Evolutionary conservation across 2,888 invertebrate genomes (phyloP).

Genomic region (Diloba caeruleocephala): DNA sequence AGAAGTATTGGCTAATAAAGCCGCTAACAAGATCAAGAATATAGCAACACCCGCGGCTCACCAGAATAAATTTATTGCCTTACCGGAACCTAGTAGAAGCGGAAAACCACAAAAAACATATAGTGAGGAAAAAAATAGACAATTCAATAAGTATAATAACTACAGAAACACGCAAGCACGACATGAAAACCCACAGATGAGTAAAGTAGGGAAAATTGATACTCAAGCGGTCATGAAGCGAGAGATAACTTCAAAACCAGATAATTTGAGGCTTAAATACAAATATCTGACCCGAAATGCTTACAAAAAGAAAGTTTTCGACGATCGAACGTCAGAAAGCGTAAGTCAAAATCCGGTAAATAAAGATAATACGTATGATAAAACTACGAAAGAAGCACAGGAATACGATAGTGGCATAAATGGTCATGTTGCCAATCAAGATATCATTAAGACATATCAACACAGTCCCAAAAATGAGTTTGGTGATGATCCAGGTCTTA

Average conservation of each 20-base stretch:
- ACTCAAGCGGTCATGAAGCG: constrained; percentile 8
- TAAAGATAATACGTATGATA: background rate
- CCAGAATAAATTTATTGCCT: background rate
- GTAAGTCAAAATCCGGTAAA: background rate
- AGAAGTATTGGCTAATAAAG: constrained; percentile 40
- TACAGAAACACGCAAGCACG: background rate
- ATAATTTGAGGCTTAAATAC: constrained; percentile 15
- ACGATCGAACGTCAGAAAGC: background rate
- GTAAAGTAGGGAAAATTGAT: constrained; percentile 17
- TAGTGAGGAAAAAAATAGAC: background rate
- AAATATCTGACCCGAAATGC: constrained; percentile 15
- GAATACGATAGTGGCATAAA: background rate
- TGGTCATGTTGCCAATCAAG: background rate
- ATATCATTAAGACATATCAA: background rate
- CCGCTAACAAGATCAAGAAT: constrained; percentile 19
- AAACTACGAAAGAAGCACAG: background rate
- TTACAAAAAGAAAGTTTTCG: constrained; percentile 3
- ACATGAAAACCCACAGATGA: background rate
- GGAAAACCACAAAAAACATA: background rate
- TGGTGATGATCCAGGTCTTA: background rate
- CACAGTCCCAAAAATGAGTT: background rate
- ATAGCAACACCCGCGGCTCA: background rate
- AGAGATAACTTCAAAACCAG: background rate
- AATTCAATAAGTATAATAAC: background rate
- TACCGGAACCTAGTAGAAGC: background rate